These are phyloP conservation scores for Labeo catla DNA, from an alignment of 2,113 vertebrate species.

Conservation along the genomic window DNA sequence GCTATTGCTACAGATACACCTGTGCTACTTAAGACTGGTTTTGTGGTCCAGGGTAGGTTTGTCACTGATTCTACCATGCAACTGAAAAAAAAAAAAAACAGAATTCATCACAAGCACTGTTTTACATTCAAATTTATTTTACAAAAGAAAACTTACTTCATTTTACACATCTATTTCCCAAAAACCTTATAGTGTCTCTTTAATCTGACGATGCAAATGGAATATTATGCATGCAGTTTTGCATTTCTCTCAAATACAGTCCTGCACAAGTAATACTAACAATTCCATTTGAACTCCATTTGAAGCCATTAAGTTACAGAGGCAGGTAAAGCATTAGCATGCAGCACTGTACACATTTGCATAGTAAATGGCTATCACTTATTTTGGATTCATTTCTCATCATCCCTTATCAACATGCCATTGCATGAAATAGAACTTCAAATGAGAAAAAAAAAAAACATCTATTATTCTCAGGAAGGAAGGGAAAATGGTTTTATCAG, in stretches of 20 bases:
- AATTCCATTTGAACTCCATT: slow-evolving; percentile 65
- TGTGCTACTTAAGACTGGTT: too few relatives aligned
- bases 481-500: background rate
- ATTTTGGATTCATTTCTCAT: slow-evolving; percentile 41
- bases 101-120: slow-evolving; percentile 42
- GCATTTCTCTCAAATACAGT: slow-evolving; percentile 79
- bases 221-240: slow-evolving; percentile 81
- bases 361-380: slow-evolving; percentile 76
- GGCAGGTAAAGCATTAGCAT: slow-evolving; percentile 80
- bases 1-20: too few relatives aligned
- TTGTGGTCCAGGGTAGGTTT: background rate
- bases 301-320: slow-evolving; percentile 82
- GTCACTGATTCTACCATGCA: background rate
- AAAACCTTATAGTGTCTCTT: slow-evolving; percentile 80
- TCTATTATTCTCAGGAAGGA: background rate
- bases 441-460: slow-evolving; percentile 61
- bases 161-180: slow-evolving; percentile 82
- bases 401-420: slow-evolving; percentile 84
- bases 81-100: background rate
- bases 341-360: slow-evolving; percentile 90
- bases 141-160: slow-evolving; percentile 77
- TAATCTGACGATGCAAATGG: slow-evolving; percentile 76
- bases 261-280: slow-evolving; percentile 81
- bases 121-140: slow-evolving; percentile 82
- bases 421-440: slow-evolving; percentile 68